Evolutionary conservation across 1,140 invertebrate species (phyloP), one percentile per base, ranked within the genome.

Genomic region (Drosophila auraria): DNA sequence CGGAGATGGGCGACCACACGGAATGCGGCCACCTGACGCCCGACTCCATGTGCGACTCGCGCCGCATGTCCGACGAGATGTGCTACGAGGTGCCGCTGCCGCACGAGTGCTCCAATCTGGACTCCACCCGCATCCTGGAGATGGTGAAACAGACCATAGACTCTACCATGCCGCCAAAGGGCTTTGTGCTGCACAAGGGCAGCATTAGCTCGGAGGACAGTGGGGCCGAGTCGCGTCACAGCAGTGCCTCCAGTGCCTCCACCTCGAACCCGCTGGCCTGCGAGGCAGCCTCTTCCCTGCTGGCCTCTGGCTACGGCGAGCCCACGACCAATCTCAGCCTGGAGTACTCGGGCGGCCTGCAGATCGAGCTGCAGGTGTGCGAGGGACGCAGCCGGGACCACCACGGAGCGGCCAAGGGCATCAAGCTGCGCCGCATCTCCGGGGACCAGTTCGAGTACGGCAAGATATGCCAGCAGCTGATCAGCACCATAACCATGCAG

Each of bases 401-500:
- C 50, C 91, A 92, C 49, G 79, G 78, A 9, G 82, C 91, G 5
- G 82, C 87, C 33, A 98, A 97, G 80, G 97, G 97, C 8, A 95
- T 99, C 66, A 98, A 98, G 89, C 96, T 99, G 95, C 94, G 97
- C 64, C 94, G 97, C 91, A 97, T 99, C 73, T 98, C 97, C 0
- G 98, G 98, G 3, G 97, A 99, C 93, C 97, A 97, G 93, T 94
- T 96, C 69, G 97, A 98, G 91, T 98, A 98, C 92, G 97, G 96
- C 71, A 97, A 97, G 92, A 94, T 98, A 15, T 98, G 97, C 93
- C 96, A 98, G 89, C 97, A 98, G 92, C 94, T 99, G 58, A 97
- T 99, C 50, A 97, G 97, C 51, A 97, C 97, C 91, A 96, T 98
- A 93, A 96, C 96, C 74, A 96, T 96, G 93, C 96, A 93, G 79